A percentile compares a stretch with the other conserved stretches of the same genome.
Evolutionary conservation across 2,888 invertebrate genomes (phyloP).

Genomic region (Morinoia aosen): DNA sequence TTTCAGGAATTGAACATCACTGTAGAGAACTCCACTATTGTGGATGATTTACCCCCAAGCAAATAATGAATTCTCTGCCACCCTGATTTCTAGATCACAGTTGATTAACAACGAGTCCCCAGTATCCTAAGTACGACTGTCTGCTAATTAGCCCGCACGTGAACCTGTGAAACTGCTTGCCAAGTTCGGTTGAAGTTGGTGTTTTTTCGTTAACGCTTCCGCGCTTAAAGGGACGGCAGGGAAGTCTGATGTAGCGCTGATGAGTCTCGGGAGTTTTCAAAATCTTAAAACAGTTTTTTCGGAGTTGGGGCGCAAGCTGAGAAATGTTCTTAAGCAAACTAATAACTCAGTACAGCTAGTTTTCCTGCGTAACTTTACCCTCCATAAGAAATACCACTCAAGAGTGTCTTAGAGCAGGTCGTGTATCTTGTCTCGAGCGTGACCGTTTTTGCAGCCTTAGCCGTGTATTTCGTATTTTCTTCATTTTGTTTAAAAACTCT

Average conservation of each 20-base stretch:
- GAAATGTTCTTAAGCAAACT: background rate
- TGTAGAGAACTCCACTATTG: too few species aligned
- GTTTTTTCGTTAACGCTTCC: background rate
- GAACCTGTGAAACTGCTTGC: background rate
- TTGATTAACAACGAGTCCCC: background rate
- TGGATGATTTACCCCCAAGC: too few species aligned
- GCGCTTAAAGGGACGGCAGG: background rate
- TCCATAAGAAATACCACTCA: background rate
- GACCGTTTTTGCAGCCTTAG: background rate
- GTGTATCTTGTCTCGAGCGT: background rate
- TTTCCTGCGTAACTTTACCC: background rate
- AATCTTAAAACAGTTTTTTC: background rate
- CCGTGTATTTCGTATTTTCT: background rate
- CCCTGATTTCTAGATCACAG: background rate
- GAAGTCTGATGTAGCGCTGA: background rate
- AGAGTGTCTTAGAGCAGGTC: background rate
- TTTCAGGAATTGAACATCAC: too few species aligned
- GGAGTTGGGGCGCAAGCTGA: background rate
- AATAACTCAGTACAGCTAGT: background rate
- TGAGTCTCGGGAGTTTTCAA: background rate
- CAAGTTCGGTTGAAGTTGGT: background rate
- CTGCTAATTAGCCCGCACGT: background rate
- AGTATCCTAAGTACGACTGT: background rate
- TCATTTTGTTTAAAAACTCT: background rate
- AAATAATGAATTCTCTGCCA: background rate